These are phyloP conservation scores for Chiroxiphia lanceolata DNA, from an alignment of 2,797 vertebrate genomes.

Conservation along the genomic window DNA sequence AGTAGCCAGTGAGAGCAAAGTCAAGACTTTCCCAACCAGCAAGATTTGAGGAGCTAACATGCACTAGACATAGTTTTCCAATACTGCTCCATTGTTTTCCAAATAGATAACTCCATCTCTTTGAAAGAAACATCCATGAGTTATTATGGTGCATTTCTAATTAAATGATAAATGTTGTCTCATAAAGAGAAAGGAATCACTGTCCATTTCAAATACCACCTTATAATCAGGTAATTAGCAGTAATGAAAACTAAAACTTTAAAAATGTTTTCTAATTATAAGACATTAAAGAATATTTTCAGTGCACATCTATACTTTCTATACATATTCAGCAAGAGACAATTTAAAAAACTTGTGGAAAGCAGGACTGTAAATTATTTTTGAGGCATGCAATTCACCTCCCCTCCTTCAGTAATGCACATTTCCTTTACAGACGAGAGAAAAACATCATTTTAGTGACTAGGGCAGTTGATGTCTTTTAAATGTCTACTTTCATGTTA, in stretches of 20 bases:
- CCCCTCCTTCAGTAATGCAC: background rate
- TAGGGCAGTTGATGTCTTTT: background rate
- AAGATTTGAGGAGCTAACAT: background rate
- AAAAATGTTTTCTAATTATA: fast-evolving
- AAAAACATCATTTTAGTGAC: background rate
- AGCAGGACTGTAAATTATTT: background rate
- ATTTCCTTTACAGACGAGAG: background rate
- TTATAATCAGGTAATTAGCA: background rate
- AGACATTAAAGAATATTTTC: background rate
- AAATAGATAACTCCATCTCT: background rate
- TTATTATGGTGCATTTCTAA: background rate
- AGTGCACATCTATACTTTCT: fast-evolving
- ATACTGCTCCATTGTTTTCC: background rate
- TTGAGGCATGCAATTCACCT: background rate
- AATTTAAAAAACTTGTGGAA: background rate
- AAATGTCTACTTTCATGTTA: background rate
- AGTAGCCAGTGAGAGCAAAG: background rate
- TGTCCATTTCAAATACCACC: background rate
- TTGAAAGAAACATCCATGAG: background rate
- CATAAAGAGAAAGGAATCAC: background rate
- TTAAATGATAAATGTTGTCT: background rate
- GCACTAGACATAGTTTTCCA: background rate
- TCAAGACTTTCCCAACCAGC: conserved; percentile 70
- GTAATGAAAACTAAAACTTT: background rate
- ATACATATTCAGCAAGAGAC: background rate